Base-by-base conservation (phyloP, 1,140 invertebrate species). In the Drosophila santomea region DNA sequence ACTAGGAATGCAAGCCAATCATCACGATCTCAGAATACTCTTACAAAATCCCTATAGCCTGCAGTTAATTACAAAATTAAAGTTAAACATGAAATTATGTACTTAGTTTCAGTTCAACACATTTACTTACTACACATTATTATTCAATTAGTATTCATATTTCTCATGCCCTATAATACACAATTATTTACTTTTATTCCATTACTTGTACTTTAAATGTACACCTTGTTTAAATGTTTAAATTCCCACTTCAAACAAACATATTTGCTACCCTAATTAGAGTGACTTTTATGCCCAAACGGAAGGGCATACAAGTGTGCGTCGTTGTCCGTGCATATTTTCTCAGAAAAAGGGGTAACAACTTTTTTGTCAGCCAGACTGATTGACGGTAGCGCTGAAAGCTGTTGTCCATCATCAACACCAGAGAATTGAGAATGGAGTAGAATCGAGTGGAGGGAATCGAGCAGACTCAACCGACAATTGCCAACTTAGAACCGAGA, bases 371-470 rank as follows among this genome's bases (percentile, higher is more conserved):
- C 43, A 54, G 78, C 15, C 50, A 57, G 63, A 55, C 78, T 82
- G 82, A 85, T 82, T 78, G 82, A 85, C 78, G 74, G 74, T 78
- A 82, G 83, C 82, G 82, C 74, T 78, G 82, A 85, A 60, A 85
- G 82, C 64, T 38, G 50, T 36, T 88, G 78, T 82, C 82, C 82
- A 75, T 85, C 82, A 85, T 57, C 83, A 73, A 47, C 54, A 74
- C 69, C 57, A 51, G 17, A 56, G 50, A 78, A 52, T 45, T 61
- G 17, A 44, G 59, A 60, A 47, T 4, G 41, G 44, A 23, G 43
- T 12, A 14, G 50, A 28, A 20, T 25, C 2, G 23, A 25, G 4
- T 25, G 4, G 25, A 51, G 1, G 2, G 20, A 20, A 20, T 20
- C 20, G 20, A 20, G 4, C n/a, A 15, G 32, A 36, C 44, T 23